A percentile compares a stretch with the other conserved stretches of the same genome.
phyloP scores from a whole-genome alignment of 2,113 vertebrate species.

The Theristicus caerulescens region DNA sequence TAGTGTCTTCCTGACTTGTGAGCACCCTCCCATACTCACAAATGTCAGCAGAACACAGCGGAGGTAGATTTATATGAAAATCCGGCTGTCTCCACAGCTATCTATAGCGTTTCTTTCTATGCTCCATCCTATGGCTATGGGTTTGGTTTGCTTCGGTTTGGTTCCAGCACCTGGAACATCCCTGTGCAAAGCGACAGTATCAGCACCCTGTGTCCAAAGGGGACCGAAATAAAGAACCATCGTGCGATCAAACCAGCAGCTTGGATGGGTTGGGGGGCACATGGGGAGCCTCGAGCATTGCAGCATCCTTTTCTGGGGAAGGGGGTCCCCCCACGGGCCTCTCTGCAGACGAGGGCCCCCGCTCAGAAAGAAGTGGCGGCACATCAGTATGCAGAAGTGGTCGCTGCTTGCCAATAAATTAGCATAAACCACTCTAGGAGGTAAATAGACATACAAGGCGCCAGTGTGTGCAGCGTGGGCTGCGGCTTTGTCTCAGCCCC shows the following conservation, averaged over 20 bases:
- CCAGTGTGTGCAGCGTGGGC: constrained; percentile 66
- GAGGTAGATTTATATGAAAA: constrained; percentile 62
- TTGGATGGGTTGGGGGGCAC: neutral
- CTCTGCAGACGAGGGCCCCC: constrained; percentile 38
- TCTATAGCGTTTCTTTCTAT: neutral
- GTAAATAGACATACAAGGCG: constrained; percentile 73
- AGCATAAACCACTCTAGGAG: constrained; percentile 75
- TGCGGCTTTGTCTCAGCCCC: constrained; percentile 72
- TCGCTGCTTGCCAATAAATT: constrained; percentile 62
- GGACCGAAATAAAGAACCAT: neutral
- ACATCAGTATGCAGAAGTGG: constrained; percentile 70
- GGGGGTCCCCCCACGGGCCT: constrained; percentile 15
- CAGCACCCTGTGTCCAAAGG: neutral
- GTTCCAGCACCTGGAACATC: neutral
- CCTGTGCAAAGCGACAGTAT: neutral
- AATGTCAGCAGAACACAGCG: constrained; percentile 43
- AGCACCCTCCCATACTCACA: constrained; percentile 44
- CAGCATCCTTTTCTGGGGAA: constrained; percentile 22
- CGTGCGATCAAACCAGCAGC: neutral
- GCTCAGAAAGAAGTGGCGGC: constrained; percentile 55
- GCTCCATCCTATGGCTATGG: neutral
- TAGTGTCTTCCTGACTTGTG: constrained; percentile 53
- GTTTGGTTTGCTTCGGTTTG: neutral
- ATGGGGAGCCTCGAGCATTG: neutral
- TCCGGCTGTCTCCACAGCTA: constrained; percentile 38